Percentiles rank a stretch among this genome's conserved stretches.
phyloP scores from a whole-genome alignment of 2,113 vertebrate genomes.

The Cheirogaleus medius region DNA sequence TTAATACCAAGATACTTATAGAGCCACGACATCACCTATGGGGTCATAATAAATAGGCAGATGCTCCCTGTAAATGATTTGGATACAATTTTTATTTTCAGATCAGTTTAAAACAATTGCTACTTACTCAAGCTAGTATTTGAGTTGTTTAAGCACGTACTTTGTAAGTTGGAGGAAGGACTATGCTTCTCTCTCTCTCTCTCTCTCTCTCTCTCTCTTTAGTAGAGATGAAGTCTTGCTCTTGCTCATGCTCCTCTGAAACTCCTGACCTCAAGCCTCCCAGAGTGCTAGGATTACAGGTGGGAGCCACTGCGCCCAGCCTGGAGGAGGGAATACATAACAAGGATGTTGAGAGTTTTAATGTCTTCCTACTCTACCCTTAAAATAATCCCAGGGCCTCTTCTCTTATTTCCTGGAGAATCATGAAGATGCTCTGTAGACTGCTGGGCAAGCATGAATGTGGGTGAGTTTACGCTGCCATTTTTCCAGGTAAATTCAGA shows the following conservation, averaged over 20 bases:
- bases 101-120: constrained; percentile 13
- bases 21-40: background rate
- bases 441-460: background rate
- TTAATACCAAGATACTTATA: background rate
- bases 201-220: too few species aligned
- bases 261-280: too few species aligned
- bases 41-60: background rate
- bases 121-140: background rate
- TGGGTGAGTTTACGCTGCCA: background rate
- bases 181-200: too few species aligned
- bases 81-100: background rate
- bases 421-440: background rate
- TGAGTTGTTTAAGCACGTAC: background rate
- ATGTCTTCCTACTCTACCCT: background rate
- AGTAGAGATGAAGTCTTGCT: too few species aligned
- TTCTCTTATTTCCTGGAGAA: background rate
- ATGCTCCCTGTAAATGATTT: background rate
- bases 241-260: too few species aligned
- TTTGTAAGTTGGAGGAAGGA: background rate
- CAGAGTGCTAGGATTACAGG: too few species aligned
- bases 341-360: background rate
- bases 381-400: background rate
- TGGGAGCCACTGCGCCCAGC: too few species aligned
- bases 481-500: background rate
- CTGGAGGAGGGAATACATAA: background rate